These are phyloP conservation scores for Escarpia spicata DNA, from an alignment of 2,888 invertebrate species.

Conservation along the genomic window DNA sequence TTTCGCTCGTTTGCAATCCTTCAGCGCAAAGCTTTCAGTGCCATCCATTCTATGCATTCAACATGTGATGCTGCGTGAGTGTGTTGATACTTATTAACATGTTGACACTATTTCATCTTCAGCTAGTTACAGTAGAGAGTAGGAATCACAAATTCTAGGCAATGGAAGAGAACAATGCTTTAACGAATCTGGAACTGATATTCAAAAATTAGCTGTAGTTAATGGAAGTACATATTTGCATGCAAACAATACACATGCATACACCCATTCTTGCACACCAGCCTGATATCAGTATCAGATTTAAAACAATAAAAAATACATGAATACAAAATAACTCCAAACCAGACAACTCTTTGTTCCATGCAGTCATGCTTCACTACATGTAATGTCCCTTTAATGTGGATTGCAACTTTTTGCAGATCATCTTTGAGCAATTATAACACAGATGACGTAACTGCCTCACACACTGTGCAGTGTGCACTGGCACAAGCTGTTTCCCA, in stretches of 20 bases:
- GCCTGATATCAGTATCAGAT: background rate
- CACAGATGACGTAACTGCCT: background rate
- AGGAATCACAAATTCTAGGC: background rate
- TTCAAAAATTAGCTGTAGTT: background rate
- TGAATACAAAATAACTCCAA: background rate
- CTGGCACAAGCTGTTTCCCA: background rate
- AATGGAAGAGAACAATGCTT: background rate
- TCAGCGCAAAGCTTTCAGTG: background rate
- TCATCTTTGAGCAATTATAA: background rate
- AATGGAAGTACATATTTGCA: background rate
- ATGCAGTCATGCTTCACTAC: background rate
- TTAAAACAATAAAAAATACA: background rate
- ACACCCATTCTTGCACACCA: background rate
- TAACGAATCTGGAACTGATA: background rate
- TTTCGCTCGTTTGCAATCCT: background rate
- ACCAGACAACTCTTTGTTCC: background rate
- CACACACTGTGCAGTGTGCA: background rate
- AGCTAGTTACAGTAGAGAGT: background rate
- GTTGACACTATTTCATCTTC: background rate
- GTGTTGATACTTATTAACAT: background rate
- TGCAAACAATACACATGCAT: background rate
- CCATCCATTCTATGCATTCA: background rate
- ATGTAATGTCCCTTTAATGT: background rate
- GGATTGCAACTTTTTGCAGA: background rate
- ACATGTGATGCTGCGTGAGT: background rate